Conservation (phyloP, 2,888 invertebrate species). For the Bimastos eiseni region DNA sequence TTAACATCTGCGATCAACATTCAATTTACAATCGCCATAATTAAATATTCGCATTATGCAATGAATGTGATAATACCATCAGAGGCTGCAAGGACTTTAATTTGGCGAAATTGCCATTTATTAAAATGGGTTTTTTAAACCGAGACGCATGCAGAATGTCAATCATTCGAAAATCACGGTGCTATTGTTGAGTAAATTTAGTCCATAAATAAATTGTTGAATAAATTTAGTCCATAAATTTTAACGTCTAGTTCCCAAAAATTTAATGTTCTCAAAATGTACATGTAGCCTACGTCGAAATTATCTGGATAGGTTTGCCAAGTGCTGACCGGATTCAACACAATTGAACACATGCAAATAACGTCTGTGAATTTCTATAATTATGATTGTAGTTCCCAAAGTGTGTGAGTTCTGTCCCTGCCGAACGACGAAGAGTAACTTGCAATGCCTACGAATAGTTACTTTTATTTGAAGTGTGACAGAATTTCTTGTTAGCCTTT, state of each 20-base stretch:
- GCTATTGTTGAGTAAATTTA: no score
- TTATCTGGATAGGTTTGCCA: not conserved
- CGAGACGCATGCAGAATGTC: not conserved
- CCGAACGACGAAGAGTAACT: no score
- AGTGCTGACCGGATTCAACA: no score
- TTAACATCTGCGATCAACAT: not conserved
- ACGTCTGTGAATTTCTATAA: no score
- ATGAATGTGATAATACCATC: not conserved
- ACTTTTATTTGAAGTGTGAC: constrained; percentile 27
- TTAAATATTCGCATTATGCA: not conserved
- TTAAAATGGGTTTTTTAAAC: no score
- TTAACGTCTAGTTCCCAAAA: no score
- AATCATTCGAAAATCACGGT: no score
- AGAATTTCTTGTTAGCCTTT: constrained; percentile 30
- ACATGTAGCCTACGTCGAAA: no score
- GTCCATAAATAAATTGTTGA: no score
- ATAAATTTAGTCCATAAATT: no score
- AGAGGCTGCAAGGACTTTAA: not conserved
- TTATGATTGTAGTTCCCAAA: no score
- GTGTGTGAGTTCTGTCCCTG: not conserved
- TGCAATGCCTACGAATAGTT: not conserved
- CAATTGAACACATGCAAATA: not conserved
- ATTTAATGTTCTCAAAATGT: no score
- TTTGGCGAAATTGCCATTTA: not conserved
- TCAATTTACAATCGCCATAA: not conserved